Evolutionary conservation across 1,140 invertebrate species (phyloP).

Genomic region (Drosophila asahinai): DNA sequence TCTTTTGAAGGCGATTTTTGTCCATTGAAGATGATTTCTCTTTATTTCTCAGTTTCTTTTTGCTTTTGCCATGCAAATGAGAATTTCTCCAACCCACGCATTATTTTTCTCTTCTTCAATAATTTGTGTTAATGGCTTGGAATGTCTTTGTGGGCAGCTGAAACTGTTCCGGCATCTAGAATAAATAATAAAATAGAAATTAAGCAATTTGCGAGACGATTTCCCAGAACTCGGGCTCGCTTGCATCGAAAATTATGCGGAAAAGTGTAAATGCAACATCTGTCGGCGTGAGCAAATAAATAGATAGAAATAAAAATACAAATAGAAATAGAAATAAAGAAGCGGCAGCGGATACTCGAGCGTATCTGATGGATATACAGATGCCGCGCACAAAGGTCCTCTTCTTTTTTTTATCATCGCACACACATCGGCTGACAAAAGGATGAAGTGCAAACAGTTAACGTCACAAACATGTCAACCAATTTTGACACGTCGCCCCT

Average conservation of each 20-base stretch:
- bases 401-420: constrained; percentile 51
- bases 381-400: constrained; percentile 37
- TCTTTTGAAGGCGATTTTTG: constrained; percentile 35
- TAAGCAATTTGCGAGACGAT: constrained; percentile 37
- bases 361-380: constrained; percentile 61
- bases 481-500: constrained; percentile 71
- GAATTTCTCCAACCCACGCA: not conserved
- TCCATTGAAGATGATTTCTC: constrained; percentile 13
- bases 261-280: constrained; percentile 66
- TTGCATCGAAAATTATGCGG: constrained; percentile 42
- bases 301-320: constrained; percentile 22
- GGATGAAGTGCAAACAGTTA: constrained; percentile 77
- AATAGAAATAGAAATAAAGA: constrained; percentile 13
- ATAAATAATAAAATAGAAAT: constrained; percentile 20
- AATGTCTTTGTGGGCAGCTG: constrained; percentile 23
- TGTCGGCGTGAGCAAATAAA: constrained; percentile 68
- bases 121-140: constrained; percentile 19
- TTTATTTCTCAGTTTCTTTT: not conserved
- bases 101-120: not conserved
- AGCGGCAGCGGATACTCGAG: constrained; percentile 19
- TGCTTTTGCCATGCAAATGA: constrained; percentile 46
- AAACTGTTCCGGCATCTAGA: constrained; percentile 6
- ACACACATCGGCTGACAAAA: constrained; percentile 70
- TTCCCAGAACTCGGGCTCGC: constrained; percentile 30
- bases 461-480: constrained; percentile 72